Percentiles rank a stretch among this genome's conserved stretches.
Conservation (phyloP, 2,888 invertebrate species). For the Masnerella sp. region DNA sequence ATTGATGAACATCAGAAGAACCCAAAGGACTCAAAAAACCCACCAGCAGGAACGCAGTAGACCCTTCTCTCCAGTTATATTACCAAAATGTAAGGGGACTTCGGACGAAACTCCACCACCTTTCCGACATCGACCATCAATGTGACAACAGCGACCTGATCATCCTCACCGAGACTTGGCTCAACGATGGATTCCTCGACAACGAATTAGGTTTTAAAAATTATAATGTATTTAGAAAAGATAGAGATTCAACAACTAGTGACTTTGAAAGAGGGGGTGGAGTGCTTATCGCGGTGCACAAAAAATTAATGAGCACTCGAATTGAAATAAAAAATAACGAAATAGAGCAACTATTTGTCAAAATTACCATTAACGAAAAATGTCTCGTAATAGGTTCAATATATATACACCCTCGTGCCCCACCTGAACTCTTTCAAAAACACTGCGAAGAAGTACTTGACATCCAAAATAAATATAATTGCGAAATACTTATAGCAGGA, state of each 20-base stretch:
- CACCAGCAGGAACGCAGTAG: not conserved
- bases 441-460: no score
- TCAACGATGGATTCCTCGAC: not conserved
- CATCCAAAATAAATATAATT: no score
- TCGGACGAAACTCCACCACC: constrained; percentile 1
- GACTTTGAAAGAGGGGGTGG: not conserved
- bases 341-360: not conserved
- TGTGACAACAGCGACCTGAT: not conserved
- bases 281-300: not conserved
- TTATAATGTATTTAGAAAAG: constrained; percentile 13
- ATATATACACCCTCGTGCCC: constrained; percentile 1
- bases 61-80: not conserved
- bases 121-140: not conserved
- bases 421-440: not conserved
- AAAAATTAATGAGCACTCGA: not conserved
- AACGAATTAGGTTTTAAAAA: constrained; percentile 4
- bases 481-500: no score
- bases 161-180: constrained; percentile 20
- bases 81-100: constrained; percentile 17
- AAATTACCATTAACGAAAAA: not conserved
- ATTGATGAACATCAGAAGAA: not conserved
- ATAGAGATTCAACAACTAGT: not conserved
- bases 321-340: not conserved
- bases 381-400: not conserved
- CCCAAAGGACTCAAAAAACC: not conserved